Evolutionary conservation across 1,140 invertebrate genomes (phyloP).

Genomic region (Leucophenga varia): DNA sequence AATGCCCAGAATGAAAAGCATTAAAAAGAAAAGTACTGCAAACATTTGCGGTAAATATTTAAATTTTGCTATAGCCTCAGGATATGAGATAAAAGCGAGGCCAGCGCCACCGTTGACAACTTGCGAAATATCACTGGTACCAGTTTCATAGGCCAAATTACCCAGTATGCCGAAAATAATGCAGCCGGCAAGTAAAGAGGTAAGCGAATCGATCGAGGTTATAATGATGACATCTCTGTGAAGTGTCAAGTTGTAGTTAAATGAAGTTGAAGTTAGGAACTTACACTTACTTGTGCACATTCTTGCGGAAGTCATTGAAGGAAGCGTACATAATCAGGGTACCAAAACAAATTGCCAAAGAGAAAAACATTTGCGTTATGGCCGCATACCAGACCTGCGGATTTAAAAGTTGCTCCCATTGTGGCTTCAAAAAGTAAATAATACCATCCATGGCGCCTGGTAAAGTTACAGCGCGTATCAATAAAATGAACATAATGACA

Average conservation of each 20-base stretch:
- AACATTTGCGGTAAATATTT: constrained; percentile 77
- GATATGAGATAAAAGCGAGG: constrained; percentile 79
- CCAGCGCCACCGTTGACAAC: constrained; percentile 67
- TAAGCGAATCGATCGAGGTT: constrained; percentile 75
- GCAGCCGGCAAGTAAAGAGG: constrained; percentile 80
- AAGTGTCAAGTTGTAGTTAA: constrained; percentile 20
- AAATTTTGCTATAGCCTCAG: constrained; percentile 84
- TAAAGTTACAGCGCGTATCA: constrained; percentile 70
- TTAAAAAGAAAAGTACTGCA: constrained; percentile 85
- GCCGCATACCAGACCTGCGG: constrained; percentile 80
- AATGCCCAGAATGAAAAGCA: constrained; percentile 78
- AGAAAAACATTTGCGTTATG: constrained; percentile 84
- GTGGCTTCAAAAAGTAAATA: constrained; percentile 71
- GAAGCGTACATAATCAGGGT: constrained; percentile 80
- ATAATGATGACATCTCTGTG: constrained; percentile 72
- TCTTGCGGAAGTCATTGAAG: constrained; percentile 79
- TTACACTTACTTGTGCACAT: constrained; percentile 71
- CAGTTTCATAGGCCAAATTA: constrained; percentile 68
- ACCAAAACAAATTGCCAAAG: constrained; percentile 78
- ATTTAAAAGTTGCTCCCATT: constrained; percentile 69
- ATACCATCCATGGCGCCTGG: constrained; percentile 76
- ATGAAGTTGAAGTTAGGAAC: neutral
- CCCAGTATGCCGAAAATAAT: constrained; percentile 87
- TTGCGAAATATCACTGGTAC: constrained; percentile 53
- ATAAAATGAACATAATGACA: constrained; percentile 67